Evolutionary conservation across 2,888 invertebrate species (phyloP).

Genomic region (Euplagia quadripunctaria): DNA sequence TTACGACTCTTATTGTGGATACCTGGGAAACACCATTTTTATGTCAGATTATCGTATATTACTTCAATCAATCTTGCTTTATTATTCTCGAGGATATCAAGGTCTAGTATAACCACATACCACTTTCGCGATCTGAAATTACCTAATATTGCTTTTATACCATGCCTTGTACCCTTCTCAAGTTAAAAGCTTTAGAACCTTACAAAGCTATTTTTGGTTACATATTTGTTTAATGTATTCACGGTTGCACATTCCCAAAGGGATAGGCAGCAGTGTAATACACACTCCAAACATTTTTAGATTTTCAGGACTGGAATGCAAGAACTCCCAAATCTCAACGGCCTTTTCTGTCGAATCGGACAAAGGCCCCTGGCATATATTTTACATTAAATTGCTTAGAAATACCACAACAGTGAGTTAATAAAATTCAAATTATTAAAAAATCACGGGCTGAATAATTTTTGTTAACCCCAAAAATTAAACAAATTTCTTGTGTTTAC

Average conservation of each 20-base stretch:
- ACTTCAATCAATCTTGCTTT: constrained; percentile 14
- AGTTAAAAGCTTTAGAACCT: not conserved
- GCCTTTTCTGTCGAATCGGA: too few relatives aligned
- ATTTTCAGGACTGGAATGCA: too few relatives aligned
- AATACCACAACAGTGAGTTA: not conserved
- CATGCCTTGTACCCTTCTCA: not conserved
- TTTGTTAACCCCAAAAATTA: constrained; percentile 21
- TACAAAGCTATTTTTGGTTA: not conserved
- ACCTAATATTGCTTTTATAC: not conserved
- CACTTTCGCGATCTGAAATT: not conserved
- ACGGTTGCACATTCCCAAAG: not conserved
- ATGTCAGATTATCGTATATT: constrained; percentile 1
- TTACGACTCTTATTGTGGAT: not conserved
- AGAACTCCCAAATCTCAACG: too few relatives aligned
- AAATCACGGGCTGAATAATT: constrained; percentile 25
- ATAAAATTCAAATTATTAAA: constrained; percentile 19
- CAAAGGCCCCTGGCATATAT: too few relatives aligned
- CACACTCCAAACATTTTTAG: too few relatives aligned
- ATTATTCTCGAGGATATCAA: too few relatives aligned
- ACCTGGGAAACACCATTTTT: not conserved
- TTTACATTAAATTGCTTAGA: too few relatives aligned
- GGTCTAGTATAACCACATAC: too few relatives aligned
- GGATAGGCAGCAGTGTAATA: not conserved
- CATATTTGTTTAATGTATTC: not conserved
- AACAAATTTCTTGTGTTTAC: constrained; percentile 38